Percentiles rank a stretch among this genome's conserved stretches.
phyloP scores from a whole-genome alignment of 2,888 invertebrate species.

The Plebejus melissa region DNA sequence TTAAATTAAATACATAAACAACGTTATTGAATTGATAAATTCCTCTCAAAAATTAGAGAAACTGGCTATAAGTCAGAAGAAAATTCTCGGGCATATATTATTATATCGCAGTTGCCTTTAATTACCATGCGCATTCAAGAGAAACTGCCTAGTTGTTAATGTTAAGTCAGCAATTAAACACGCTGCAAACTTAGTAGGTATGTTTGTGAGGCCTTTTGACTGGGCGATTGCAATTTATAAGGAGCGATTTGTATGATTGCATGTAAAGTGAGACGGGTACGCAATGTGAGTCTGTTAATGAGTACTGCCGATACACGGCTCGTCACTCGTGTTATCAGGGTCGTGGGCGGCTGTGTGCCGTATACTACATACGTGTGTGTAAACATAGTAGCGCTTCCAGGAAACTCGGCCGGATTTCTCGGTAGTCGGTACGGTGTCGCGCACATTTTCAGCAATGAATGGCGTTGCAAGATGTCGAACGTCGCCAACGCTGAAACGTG shows the following conservation, averaged over 20 bases:
- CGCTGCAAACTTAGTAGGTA: not conserved
- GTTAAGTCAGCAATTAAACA: not conserved
- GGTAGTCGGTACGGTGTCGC: constrained; percentile 71
- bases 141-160: constrained; percentile 13
- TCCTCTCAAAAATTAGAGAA: too few relatives aligned
- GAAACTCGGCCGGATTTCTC: constrained; percentile 74
- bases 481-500: constrained; percentile 40
- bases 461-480: constrained; percentile 44
- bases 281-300: constrained; percentile 66
- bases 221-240: constrained; percentile 49
- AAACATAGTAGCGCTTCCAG: constrained; percentile 72
- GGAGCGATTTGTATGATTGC: constrained; percentile 57
- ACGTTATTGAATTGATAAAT: too few relatives aligned
- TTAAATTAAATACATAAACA: too few relatives aligned
- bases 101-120: not conserved
- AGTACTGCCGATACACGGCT: constrained; percentile 70
- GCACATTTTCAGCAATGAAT: constrained; percentile 72
- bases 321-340: constrained; percentile 71
- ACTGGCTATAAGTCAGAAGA: not conserved
- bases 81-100: too few relatives aligned
- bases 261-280: constrained; percentile 66
- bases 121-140: not conserved
- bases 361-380: constrained; percentile 50
- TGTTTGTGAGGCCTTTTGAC: constrained; percentile 36
- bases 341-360: constrained; percentile 58